Evolutionary conservation across 2,797 vertebrate genomes (phyloP), one percentile per base, ranked within the genome.

Genomic region (Ctenosaura bakeri): DNA sequence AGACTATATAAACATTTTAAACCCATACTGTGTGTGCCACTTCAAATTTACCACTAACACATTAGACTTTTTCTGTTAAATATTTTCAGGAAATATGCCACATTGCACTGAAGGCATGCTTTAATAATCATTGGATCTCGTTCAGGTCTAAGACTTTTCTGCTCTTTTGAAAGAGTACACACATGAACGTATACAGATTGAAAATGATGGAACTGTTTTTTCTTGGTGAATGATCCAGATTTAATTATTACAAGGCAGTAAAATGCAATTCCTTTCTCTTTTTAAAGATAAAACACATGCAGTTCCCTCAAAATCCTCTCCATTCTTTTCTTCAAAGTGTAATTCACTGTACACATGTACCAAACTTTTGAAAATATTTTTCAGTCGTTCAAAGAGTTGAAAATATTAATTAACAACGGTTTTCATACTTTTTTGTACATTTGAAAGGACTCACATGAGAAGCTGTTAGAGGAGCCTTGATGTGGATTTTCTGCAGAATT

Each of bases 21-120:
- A 91, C 94, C 93, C 95, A 90, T 88, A 95, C 90, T 94, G 94
- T 94, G 93, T 78, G 81, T 89, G 94, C 92, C 95, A 95, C 94
- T 97, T 96, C 50, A 87, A 93, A 95, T 96, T 95, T 96, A 90
- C 93, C 91, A 93, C 88, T 71, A 90, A 93, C 83, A 89, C 85
- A 91, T 94, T 95, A 81, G 78, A 89, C 92, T 88, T 86, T 94
- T 92, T 94, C 94, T 95, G 92, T 94, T 95, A 92, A 80, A 93
- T 94, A 87, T 90, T 92, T 81, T 88, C 85, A 92, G 91, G 94
- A 96, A 94, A 89, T 88, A 88, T 77, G 71, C 69, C 89, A 89
- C 50, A 83, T 86, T 85, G 3, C 66, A 85, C 81, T 3, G 86
- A 91, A 90, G 78, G 86, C 64, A 92, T 90, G 88, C 29, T 91